Base-by-base conservation (phyloP, 2,888 invertebrate genomes). In the Ellobium chinense region DNA sequence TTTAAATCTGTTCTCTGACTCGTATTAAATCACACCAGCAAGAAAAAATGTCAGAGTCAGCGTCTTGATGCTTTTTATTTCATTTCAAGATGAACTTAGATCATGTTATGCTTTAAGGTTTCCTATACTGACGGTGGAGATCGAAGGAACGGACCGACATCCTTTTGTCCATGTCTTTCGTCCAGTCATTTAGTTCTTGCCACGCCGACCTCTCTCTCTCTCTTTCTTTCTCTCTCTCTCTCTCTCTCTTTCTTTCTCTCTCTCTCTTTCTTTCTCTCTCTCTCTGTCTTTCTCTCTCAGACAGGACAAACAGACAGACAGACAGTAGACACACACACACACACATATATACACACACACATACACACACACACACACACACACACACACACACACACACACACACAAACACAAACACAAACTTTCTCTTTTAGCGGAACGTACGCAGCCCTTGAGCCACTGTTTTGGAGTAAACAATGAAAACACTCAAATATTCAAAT, bases 211-310 rank as follows among this genome's bases (percentile, higher is more conserved):
- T n/a, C n/a, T n/a, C n/a, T n/a, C n/a, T n/a, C 46, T 46, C 46
- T 75, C 65, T 75, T 36, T 65, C 7, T 75, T 29, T 31, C 21
- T 65, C 63, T 62, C 37, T 65, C 56, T 54, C 29, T 75, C 14
- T 65, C 27, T 54, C 2, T 34, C 37, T 37, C 24, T 75, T 31
- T 54, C 21, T 70, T 12, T 70, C 46, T 56, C 56, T 56, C 27
- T 70, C 29, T 70, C 46, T 46, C 54, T 46, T 14, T 70, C 70
- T 46, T 54, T 29, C 70, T 29, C 70, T 70, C 54, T 29, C 46
- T 56, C 70, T 46, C 31, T 56, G 7, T 27, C 24, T 70, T 2
- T 27, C 9, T 46, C 70, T 36, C 54, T 36, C 54, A 7, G 14
- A 7, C 29, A 12, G 54, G 70, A 39, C 36, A 60, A 62, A 18